These are phyloP conservation scores for Lacanobia oleracea DNA, from an alignment of 2,888 invertebrate genomes.

Conservation along the genomic window DNA sequence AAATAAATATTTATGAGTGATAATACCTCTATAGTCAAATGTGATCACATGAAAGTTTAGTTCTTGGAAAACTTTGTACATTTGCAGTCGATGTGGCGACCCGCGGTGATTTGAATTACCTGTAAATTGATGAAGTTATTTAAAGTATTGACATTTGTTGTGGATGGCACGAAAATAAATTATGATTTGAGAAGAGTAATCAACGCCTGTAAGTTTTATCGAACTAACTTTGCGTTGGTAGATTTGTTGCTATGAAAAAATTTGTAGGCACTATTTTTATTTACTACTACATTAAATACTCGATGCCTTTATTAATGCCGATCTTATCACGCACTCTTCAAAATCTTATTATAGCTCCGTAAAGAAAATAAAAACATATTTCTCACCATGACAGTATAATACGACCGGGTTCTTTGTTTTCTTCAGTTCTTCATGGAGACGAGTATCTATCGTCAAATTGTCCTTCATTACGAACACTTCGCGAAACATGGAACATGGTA, in stretches of 20 bases:
- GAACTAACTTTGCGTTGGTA: background rate
- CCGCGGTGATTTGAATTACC: conserved; percentile 84
- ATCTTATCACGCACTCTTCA: background rate
- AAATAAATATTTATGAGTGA: background rate
- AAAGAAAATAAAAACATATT: background rate
- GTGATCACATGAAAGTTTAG: conserved; percentile 82
- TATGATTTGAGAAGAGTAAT: background rate
- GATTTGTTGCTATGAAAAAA: conserved; percentile 22
- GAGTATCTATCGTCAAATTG: conserved; percentile 62
- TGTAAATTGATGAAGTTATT: conserved; percentile 55
- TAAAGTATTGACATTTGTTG: background rate
- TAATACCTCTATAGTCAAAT: conserved; percentile 82
- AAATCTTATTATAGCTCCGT: background rate
- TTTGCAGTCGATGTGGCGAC: conserved; percentile 79
- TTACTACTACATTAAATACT: background rate
- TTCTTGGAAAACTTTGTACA: conserved; percentile 83
- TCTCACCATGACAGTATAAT: conserved; percentile 81
- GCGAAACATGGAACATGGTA: conserved; percentile 77
- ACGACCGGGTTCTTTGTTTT: conserved; percentile 75
- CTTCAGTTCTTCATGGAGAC: conserved; percentile 74
- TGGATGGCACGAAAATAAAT: background rate
- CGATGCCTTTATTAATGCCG: background rate
- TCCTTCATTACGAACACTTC: conserved; percentile 72
- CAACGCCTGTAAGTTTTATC: conserved; percentile 6
- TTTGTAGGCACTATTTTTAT: background rate